These are phyloP conservation scores for Motacilla alba DNA, from an alignment of 2,113 vertebrate species.

Conservation along the genomic window DNA sequence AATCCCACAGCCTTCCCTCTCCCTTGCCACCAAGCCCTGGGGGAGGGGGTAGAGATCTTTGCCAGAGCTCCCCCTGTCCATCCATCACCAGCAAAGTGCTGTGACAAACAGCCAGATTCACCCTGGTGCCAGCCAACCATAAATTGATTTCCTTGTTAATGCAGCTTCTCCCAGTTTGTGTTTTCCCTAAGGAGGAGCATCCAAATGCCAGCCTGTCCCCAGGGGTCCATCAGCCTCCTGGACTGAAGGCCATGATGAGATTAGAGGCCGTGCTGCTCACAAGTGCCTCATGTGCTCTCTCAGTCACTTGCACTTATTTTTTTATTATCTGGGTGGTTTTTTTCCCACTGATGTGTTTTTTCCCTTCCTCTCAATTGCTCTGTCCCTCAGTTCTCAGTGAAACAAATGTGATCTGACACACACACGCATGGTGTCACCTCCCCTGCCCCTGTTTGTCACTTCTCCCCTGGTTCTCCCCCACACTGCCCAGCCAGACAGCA, in stretches of 20 bases:
- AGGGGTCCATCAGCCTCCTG: conserved; percentile 62
- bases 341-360: background rate
- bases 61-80: background rate
- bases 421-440: background rate
- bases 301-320: background rate
- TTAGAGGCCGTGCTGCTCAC: conserved; percentile 3
- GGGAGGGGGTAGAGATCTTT: background rate
- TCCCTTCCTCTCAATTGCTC: background rate
- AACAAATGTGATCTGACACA: background rate
- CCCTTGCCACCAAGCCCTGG: background rate
- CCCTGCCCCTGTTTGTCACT: background rate
- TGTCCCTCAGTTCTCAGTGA: background rate
- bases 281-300: background rate
- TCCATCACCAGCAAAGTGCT: conserved; percentile 22
- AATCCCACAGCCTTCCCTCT: background rate
- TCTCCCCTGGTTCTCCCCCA: background rate
- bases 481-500: background rate
- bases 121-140: conserved; percentile 26
- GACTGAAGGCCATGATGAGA: conserved; percentile 33
- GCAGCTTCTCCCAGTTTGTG: conserved; percentile 58
- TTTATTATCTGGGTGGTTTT: background rate
- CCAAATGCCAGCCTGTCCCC: conserved; percentile 74
- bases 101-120: background rate
- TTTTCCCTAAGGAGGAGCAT: conserved; percentile 70
- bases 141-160: conserved; percentile 69